Base-by-base conservation (phyloP, 2,888 invertebrate species). In the Dermolepida albohirtum region DNA sequence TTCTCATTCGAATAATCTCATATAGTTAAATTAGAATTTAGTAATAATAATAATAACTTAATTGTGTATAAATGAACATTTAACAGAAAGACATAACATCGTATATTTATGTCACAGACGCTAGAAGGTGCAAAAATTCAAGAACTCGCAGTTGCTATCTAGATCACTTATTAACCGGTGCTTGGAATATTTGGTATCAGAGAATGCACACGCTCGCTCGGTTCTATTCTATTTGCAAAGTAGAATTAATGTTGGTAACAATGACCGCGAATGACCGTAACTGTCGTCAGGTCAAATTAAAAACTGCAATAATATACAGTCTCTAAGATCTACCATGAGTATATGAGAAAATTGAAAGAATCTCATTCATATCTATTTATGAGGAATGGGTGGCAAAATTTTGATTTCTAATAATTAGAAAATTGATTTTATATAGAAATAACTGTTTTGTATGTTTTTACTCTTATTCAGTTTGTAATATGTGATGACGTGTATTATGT, bases 171-270 rank as follows among this genome's bases (percentile, higher is more conserved):
- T 65, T 65, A 54, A 54, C 34, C 64, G 54, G 54, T 65, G 59
- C 52, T 34, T 52, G 52, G 22, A 40, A 52, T 54, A 44, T 43
- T 52, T 40, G 34, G 34, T 51, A 54, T 65, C 54, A 40, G 52
- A 64, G 64, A 65, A 65, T 65, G 64, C 52, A 54, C 44, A 43
- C 52, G 47, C 43, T 34, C 44, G 27, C 44, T 17, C 51, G 27
- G 52, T 65, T 65, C 47, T 62, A 65, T 65, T 34, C 64, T 65
- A 65, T 65, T 65, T 65, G 64, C 64, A 65, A 65, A 65, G 54
- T 43, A 22, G 54, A 54, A 65, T 49, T 62, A 65, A 65, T 54
- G 52, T 39, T 52, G 44, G 44, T 41, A 65, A 54, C 64, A 65
- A 65, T 52, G 64, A 65, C 64, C 64, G 64, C 64, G 43, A 16